Evolutionary conservation across 2,888 invertebrate species (phyloP).

Genomic region (Monopis laevigella): DNA sequence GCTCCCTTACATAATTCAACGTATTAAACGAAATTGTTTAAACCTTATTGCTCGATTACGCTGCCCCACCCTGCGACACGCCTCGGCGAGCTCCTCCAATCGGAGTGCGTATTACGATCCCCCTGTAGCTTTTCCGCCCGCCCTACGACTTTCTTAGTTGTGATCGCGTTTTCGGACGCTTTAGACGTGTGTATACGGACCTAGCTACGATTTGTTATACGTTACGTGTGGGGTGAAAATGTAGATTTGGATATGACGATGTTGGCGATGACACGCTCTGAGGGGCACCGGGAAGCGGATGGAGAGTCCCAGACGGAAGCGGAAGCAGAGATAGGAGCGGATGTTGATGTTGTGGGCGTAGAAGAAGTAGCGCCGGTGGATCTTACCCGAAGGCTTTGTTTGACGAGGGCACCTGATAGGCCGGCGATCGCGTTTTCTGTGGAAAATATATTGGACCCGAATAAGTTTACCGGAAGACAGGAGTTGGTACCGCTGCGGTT

Average conservation of each 20-base stretch:
- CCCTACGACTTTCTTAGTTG: slow-evolving; percentile 29
- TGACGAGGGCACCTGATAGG: slow-evolving; percentile 67
- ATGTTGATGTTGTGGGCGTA: slow-evolving; percentile 58
- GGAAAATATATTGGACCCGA: slow-evolving; percentile 90
- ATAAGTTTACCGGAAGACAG: slow-evolving; percentile 83
- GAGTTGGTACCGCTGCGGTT: slow-evolving; percentile 60
- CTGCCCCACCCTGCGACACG: slow-evolving; percentile 56
- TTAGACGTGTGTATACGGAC: slow-evolving; percentile 18
- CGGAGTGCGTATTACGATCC: slow-evolving; percentile 27
- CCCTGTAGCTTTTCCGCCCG: slow-evolving; percentile 36
- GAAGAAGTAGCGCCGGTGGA: slow-evolving; percentile 59
- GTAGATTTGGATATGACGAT: slow-evolving; percentile 46
- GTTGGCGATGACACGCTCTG: slow-evolving; percentile 62
- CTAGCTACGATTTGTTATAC: slow-evolving; percentile 1
- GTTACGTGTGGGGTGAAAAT: background rate
- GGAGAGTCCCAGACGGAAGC: slow-evolving; percentile 37
- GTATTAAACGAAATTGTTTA: slow-evolving; percentile 70
- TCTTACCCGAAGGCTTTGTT: slow-evolving; percentile 58
- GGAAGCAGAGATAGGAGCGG: slow-evolving; percentile 45
- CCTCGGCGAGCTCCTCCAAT: slow-evolving; percentile 57
- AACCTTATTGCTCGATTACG: slow-evolving; percentile 69
- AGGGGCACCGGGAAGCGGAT: slow-evolving; percentile 43
- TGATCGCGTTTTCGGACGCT: slow-evolving; percentile 27
- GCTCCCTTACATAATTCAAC: slow-evolving; percentile 68
- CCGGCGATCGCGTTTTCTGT: slow-evolving; percentile 82